phyloP scores from a whole-genome alignment of 2,797 vertebrate species.

The Miichthys miiuy region DNA sequence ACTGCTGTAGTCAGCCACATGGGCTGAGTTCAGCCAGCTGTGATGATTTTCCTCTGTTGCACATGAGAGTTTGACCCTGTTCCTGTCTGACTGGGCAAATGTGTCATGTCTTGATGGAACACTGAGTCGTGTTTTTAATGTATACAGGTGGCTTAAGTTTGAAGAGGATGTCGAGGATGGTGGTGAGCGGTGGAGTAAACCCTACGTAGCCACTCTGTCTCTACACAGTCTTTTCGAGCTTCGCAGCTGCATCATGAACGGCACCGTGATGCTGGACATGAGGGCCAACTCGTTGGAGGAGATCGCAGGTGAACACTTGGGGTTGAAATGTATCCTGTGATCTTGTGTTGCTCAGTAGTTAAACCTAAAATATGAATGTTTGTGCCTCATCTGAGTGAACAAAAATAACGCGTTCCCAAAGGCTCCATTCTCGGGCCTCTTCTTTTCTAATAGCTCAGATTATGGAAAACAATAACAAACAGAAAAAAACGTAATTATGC shows the following conservation, averaged over 20 bases:
- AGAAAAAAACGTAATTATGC: background rate
- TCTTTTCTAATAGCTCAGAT: background rate
- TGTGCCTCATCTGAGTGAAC: background rate
- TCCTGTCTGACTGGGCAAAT: background rate
- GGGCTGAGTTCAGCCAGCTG: constrained; percentile 26
- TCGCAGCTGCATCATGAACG: constrained; percentile 97
- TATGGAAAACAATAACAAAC: background rate
- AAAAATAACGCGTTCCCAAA: background rate
- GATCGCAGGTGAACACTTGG: constrained; percentile 88
- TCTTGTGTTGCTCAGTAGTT: background rate
- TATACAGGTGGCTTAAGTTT: constrained; percentile 95
- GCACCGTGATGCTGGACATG: constrained; percentile 98
- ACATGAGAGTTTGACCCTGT: constrained; percentile 36
- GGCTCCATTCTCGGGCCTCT: background rate
- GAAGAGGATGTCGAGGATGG: constrained; percentile 99
- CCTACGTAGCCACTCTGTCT: constrained; percentile 96
- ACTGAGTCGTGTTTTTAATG: background rate
- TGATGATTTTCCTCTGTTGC: background rate
- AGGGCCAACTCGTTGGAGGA: constrained; percentile 96
- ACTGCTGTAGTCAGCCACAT: background rate
- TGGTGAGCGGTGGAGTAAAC: constrained; percentile 98
- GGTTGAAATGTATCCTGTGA: background rate
- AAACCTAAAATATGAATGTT: background rate
- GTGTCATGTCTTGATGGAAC: background rate
- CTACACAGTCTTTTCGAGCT: constrained; percentile 97